Evolutionary conservation across 2,797 vertebrate species (phyloP).

Genomic region (Syngnathus acus): DNA sequence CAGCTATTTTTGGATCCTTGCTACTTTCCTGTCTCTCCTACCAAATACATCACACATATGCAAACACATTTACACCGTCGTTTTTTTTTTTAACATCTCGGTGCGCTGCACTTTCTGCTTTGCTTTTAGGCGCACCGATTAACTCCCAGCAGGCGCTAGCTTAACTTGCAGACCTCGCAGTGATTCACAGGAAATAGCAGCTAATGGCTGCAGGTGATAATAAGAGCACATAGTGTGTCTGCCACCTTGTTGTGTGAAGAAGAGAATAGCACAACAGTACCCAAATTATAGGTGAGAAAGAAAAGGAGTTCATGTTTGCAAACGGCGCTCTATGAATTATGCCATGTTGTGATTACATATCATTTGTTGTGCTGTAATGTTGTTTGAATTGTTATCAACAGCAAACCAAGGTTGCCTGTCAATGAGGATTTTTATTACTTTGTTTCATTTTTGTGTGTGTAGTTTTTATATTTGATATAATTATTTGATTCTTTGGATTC

Average conservation of each 20-base stretch:
- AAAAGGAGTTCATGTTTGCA: not conserved
- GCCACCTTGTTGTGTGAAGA: conserved; percentile 19
- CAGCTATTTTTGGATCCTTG: too few species aligned
- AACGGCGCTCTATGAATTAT: not conserved
- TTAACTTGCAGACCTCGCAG: conserved; percentile 26
- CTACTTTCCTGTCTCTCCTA: too few species aligned
- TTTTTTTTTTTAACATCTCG: not conserved
- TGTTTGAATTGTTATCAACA: not conserved
- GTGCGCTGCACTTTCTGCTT: conserved; percentile 3
- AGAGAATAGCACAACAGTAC: conserved; percentile 2
- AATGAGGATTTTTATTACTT: too few species aligned
- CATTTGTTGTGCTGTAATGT: not conserved
- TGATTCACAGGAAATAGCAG: conserved; percentile 37
- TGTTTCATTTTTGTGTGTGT: too few species aligned
- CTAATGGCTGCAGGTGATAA: conserved; percentile 53
- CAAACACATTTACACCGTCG: not conserved
- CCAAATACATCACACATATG: not conserved
- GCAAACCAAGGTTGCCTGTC: not conserved
- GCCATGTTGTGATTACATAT: not conserved
- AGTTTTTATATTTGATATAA: not conserved
- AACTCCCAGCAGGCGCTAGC: conserved; percentile 39
- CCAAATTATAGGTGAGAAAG: conserved; percentile 18
- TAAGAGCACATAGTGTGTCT: conserved; percentile 26
- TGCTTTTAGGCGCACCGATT: conserved; percentile 27
- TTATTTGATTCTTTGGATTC: not conserved